Evolutionary conservation across 2,113 vertebrate species (phyloP).

Genomic region (Nycticebus coucang): DNA sequence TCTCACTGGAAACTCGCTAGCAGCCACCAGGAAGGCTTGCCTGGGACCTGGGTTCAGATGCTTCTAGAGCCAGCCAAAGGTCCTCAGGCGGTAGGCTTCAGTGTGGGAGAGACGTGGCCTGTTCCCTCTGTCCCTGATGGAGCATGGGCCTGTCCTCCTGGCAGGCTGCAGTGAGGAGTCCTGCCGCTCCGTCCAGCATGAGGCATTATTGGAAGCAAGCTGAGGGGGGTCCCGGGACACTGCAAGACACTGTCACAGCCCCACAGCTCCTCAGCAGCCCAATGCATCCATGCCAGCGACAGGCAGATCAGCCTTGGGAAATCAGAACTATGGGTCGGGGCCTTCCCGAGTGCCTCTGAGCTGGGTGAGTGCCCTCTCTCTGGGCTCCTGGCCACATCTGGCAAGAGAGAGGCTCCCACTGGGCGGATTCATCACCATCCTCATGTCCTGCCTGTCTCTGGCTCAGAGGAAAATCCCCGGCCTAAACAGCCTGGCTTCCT

Average conservation of each 20-base stretch:
- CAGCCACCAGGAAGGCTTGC: background rate
- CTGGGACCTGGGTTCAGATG: background rate
- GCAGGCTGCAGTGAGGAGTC: background rate
- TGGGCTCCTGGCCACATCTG: background rate
- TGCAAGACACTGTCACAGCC: background rate
- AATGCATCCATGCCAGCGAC: fast-evolving
- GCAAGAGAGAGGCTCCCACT: background rate
- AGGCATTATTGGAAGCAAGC: background rate
- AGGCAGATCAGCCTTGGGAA: background rate
- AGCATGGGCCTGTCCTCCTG: background rate
- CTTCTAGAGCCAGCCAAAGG: background rate
- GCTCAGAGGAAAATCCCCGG: background rate
- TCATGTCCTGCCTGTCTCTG: background rate
- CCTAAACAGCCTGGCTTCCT: background rate
- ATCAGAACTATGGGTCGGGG: background rate
- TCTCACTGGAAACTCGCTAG: background rate
- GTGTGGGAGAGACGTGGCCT: background rate
- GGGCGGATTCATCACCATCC: background rate
- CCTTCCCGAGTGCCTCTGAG: background rate
- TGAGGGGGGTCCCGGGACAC: background rate
- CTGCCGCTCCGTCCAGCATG: background rate
- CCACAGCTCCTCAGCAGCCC: too few relatives aligned
- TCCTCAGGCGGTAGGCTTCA: background rate
- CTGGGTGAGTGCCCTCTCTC: background rate
- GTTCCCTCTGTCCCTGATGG: background rate